A percentile compares a stretch with the other conserved stretches of the same genome.
Evolutionary conservation across 2,113 vertebrate species (phyloP).

Genomic region (Pogonocichla stellata): DNA sequence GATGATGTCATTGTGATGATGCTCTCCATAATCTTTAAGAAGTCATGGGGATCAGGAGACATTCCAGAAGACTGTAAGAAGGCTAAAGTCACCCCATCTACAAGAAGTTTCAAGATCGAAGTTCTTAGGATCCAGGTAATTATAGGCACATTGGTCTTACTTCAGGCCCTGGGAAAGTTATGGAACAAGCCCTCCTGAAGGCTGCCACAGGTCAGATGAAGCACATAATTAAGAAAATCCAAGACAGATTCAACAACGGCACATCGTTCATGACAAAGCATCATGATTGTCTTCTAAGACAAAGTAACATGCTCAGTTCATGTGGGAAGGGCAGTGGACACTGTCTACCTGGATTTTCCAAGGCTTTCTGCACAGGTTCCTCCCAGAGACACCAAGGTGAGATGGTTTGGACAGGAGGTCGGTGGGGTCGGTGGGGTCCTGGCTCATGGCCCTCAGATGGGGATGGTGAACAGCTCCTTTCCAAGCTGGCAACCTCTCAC

Average conservation of each 20-base stretch:
- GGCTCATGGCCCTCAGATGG: background rate
- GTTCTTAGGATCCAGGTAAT: background rate
- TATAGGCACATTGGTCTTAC: background rate
- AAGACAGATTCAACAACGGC: too few relatives aligned
- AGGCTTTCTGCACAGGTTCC: background rate
- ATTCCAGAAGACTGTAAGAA: background rate
- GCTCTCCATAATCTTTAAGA: background rate
- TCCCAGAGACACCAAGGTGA: accelerated
- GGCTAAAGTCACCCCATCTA: background rate
- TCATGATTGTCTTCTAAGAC: background rate
- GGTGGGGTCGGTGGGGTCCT: background rate
- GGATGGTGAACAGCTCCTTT: background rate
- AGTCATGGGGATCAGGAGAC: background rate
- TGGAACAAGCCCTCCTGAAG: background rate
- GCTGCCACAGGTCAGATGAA: background rate
- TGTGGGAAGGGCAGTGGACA: background rate
- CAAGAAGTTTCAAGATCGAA: background rate
- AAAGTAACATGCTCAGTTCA: background rate
- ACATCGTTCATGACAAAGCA: background rate
- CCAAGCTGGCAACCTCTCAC: background rate
- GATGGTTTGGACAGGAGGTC: background rate
- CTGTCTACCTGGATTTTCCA: background rate
- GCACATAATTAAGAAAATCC: background rate
- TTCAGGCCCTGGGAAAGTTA: background rate
- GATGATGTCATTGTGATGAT: too few relatives aligned